Base-by-base conservation (phyloP, 2,888 invertebrate genomes). In the Mesorhabditis belari region DNA sequence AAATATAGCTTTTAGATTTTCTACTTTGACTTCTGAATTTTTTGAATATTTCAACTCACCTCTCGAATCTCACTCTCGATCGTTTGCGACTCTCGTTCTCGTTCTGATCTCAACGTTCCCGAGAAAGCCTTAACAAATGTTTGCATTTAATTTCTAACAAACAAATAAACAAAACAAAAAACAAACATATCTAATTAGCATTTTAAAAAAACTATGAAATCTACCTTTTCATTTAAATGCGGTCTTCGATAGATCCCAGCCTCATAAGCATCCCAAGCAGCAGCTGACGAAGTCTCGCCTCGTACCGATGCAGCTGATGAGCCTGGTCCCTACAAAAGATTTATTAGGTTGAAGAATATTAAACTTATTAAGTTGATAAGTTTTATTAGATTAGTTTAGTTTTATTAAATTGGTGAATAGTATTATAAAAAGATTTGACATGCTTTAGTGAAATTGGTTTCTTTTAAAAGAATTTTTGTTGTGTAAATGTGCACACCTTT, bases 241-340 rank as follows among this genome's bases (percentile, higher is more conserved):
- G 75, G 71, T 29, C 71, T 73, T n/a, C 74, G 63, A 63, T 78
- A 77, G 57, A 79, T 74, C n/a, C 77, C 75, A 3, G 75, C 69
- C 60, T 81, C 79, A 65, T 77, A 79, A 35, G 67, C 64, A 52
- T 74, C 71, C 70, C 73, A 70, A 9, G 62, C 63, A 44, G 66
- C 63, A 21, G 66, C 70, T 17, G 44, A 35, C 12, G 44, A 35
- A 9, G 44, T 75, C 67, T 65, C 70, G 68, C 49, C 65, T 67
- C 9, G 12, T 17, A 9, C n/a, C 5, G 56, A 17, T 5, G 19
- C 25, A 12, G 17, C 25, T 19, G 12, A 12, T 12, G 54, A 54
- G 6, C 23, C 54, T 17, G 54, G 23, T 17, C 49, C 17, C 21
- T 21, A 23, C 21, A 21, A 27, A 58, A 54, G 44, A 21, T 50